phyloP scores from a whole-genome alignment of 1,140 invertebrate species.

The Cephus cinctus region DNA sequence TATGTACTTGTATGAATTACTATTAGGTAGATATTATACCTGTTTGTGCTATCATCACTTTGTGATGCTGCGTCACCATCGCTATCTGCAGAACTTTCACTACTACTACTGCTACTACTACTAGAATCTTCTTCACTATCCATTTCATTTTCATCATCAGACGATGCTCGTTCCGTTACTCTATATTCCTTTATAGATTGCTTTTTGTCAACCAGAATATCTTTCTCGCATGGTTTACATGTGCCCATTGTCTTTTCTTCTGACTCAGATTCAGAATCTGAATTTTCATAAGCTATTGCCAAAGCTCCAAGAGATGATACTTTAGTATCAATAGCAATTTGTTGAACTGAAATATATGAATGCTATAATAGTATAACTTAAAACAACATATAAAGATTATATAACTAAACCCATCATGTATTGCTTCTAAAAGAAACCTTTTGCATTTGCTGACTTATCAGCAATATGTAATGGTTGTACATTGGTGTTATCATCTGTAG shows the following conservation, averaged over 20 bases:
- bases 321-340: no score
- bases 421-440: no score
- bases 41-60: slow-evolving; percentile 9
- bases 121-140: slow-evolving; percentile 18
- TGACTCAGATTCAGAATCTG: slow-evolving; percentile 18
- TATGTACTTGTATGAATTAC: neutral
- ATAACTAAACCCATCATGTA: no score
- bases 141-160: slow-evolving; percentile 2
- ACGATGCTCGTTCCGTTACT: slow-evolving; percentile 1
- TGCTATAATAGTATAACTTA: no score
- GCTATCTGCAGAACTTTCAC: slow-evolving; percentile 10
- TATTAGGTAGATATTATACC: neutral
- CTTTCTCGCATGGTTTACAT: neutral
- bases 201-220: neutral
- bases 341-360: no score
- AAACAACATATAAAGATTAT: no score
- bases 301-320: slow-evolving; percentile 14
- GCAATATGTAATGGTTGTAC: no score
- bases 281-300: slow-evolving; percentile 22
- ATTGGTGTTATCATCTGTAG: no score
- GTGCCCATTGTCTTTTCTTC: slow-evolving; percentile 14
- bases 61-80: slow-evolving; percentile 17
- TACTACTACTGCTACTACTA: slow-evolving; percentile 11
- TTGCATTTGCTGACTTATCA: no score
- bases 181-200: slow-evolving; percentile 7